Percentiles rank a stretch among this genome's conserved stretches.
phyloP scores from a whole-genome alignment of 2,888 invertebrate species.

The Philereme vetulata region DNA sequence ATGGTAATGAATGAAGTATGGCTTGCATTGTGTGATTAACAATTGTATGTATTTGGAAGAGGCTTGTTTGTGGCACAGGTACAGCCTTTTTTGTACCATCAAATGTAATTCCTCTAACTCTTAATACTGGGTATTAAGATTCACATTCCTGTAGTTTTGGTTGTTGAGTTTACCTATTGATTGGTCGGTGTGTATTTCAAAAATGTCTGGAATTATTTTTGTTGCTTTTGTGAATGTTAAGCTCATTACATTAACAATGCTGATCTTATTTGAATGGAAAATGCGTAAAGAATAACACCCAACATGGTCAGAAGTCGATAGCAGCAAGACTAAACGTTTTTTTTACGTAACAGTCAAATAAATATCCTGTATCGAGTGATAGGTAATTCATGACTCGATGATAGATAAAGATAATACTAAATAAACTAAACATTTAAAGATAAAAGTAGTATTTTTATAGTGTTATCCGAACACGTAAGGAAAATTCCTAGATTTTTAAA shows the following conservation, averaged over 20 bases:
- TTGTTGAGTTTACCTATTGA: conserved; percentile 13
- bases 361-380: too few species aligned
- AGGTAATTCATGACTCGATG: too few species aligned
- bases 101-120: not conserved
- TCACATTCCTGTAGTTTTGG: not conserved
- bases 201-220: conserved; percentile 42
- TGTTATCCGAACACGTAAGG: too few species aligned
- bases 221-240: conserved; percentile 49
- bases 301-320: not conserved
- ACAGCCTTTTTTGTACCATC: conserved; percentile 28
- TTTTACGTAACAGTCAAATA: too few species aligned
- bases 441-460: too few species aligned
- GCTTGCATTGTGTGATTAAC: conserved; percentile 49
- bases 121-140: not conserved
- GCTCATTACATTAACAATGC: conserved; percentile 51
- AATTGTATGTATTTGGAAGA: conserved; percentile 47
- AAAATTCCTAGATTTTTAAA: too few species aligned
- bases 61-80: conserved; percentile 55
- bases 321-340: too few species aligned
- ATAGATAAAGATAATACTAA: too few species aligned
- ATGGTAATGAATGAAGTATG: conserved; percentile 64
- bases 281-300: conserved; percentile 23
- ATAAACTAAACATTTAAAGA: too few species aligned
- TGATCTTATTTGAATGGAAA: conserved; percentile 31
- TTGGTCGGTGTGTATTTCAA: conserved; percentile 13